Base-by-base conservation (phyloP, 2,888 invertebrate genomes). In the Thecophora atra region DNA sequence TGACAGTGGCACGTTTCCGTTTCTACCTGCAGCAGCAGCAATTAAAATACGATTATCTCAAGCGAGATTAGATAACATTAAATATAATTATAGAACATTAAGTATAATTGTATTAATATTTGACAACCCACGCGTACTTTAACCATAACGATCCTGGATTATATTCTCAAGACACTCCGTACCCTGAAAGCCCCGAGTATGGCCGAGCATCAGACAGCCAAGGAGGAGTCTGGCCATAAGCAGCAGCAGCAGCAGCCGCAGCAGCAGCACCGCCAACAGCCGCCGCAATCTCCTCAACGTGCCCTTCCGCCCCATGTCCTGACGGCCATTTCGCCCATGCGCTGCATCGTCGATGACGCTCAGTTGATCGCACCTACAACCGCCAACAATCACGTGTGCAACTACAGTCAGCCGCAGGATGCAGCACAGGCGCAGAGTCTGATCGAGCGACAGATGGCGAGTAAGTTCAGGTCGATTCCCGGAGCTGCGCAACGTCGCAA, bases 181-280 rank as follows among this genome's bases (percentile, higher is more conserved):
- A 82, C 84, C 77, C 82, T 83, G 76, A 84, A 84, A 80, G 81
- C 79, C 77, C 84, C 84, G 83, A 85, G 83, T 81, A 85, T 85
- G 85, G 85, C 85, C 81, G 85, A 85, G 81, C 85, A 85, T 81
- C 85, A 85, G 81, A 85, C 84, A 74, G 85, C 84, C 75, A 84
- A 81, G 79, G 85, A 85, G 80, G 85, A 85, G 82, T 85, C 85
- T 78, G 85, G 85, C 79, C 84, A 85, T 75, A 81, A 82, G 78
- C 79, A 81, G 72, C 81, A 78, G 52, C 78, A 80, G n/a, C 78
- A 76, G 68, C 71, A 77, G 21, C 70, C 71, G 70, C 76, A 74
- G 47, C 70, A 51, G 69, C 74, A 66, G n/a, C n/a, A n/a, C n/a
- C n/a, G n/a, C n/a, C n/a, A 77, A 26, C 70, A 72, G 70, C 76